These are phyloP conservation scores for Chloromyia formosa DNA, from an alignment of 2,888 invertebrate species.

Conservation along the genomic window DNA sequence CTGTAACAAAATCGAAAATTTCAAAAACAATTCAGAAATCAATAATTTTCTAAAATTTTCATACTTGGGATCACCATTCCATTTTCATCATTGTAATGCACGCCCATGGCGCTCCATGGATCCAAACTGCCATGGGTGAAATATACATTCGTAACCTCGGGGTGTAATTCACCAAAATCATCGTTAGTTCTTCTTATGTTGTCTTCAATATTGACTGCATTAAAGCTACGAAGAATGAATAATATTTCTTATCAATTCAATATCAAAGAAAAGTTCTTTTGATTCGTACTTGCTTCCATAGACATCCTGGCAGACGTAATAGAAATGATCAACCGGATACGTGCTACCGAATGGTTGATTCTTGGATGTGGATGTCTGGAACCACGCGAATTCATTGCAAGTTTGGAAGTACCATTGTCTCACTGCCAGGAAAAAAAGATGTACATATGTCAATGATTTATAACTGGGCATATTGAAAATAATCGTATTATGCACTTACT, in stretches of 20 bases:
- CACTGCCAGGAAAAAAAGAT: conserved; percentile 61
- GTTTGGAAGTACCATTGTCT: conserved; percentile 86
- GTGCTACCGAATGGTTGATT: conserved; percentile 67
- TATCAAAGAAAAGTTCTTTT: no score
- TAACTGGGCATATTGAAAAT: neutral
- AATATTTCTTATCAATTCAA: no score
- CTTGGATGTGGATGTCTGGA: conserved; percentile 73
- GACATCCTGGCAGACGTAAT: conserved; percentile 57
- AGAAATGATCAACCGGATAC: conserved; percentile 57
- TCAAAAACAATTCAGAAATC: neutral
- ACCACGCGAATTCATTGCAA: conserved; percentile 88
- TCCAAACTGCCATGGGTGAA: conserved; percentile 68
- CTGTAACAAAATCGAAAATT: conserved; percentile 51
- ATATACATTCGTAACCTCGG: conserved; percentile 65
- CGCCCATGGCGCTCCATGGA: conserved; percentile 68
- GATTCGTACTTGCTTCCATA: conserved; percentile 51
- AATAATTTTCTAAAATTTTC: neutral
- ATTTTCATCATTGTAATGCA: conserved; percentile 53
- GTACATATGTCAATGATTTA: neutral
- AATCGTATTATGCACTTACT: no score
- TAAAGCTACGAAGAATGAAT: conserved; percentile 21
- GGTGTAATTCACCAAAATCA: conserved; percentile 65
- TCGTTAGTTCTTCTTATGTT: conserved; percentile 62
- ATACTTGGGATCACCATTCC: conserved; percentile 15
- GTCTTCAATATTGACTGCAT: conserved; percentile 45